Conservation (phyloP, 23 tunicate species). For the Halocynthia roretzi region DNA sequence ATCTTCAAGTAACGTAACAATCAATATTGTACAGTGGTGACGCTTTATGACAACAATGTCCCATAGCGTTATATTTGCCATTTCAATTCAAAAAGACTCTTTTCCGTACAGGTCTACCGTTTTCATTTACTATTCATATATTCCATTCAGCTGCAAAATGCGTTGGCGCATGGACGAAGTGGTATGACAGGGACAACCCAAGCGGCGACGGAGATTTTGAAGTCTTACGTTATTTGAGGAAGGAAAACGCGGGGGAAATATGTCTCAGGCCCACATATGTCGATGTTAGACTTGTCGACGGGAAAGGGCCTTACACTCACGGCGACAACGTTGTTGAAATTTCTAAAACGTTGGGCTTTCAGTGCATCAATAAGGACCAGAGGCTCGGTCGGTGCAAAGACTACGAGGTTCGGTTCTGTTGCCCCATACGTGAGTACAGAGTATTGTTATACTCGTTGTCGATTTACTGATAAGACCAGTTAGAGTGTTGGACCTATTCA, state of each 20-base stretch:
- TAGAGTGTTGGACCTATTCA: too few relatives aligned
- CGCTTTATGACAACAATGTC: too few relatives aligned
- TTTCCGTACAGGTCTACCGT: too few relatives aligned
- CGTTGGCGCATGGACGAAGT: slow-evolving; percentile 1
- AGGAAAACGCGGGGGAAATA: not conserved
- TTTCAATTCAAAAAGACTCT: too few relatives aligned
- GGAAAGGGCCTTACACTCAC: not conserved
- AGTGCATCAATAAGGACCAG: slow-evolving; percentile 16
- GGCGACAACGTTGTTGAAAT: slow-evolving; percentile 6
- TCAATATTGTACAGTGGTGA: too few relatives aligned
- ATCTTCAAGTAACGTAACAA: too few relatives aligned
- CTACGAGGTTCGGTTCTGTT: slow-evolving; percentile 21
- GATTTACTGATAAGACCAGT: too few relatives aligned
- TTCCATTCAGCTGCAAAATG: not conserved
- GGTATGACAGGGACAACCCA: slow-evolving; percentile 20
- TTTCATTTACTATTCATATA: too few relatives aligned
- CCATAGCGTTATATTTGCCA: too few relatives aligned
- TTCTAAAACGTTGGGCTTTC: not conserved
- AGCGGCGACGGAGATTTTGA: slow-evolving; percentile 13
- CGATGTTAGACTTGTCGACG: not conserved
- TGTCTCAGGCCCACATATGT: slow-evolving; percentile 2
- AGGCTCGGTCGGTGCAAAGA: slow-evolving; percentile 1
- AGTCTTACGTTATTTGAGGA: not conserved
- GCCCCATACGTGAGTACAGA: not conserved
- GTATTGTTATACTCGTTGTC: too few relatives aligned